Percentiles rank a stretch among this genome's conserved stretches.
Evolutionary conservation across 2,888 invertebrate species (phyloP).

Genomic region (Agriotes lineatus): DNA sequence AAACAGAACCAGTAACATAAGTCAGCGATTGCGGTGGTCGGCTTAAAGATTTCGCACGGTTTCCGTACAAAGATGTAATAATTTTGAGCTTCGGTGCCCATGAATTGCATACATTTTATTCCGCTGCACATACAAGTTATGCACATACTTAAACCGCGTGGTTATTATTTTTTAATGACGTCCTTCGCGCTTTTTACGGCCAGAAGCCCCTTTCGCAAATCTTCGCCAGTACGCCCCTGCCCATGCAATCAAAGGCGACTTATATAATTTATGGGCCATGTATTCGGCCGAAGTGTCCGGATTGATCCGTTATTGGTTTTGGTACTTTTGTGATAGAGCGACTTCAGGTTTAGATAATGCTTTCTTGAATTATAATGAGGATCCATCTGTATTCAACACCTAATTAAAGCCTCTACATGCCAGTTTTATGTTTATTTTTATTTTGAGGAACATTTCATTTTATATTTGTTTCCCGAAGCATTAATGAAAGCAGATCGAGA

Average conservation of each 20-base stretch:
- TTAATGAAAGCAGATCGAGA: slow-evolving; percentile 39
- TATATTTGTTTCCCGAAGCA: slow-evolving; percentile 38
- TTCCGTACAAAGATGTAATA: slow-evolving; percentile 51
- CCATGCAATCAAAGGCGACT: slow-evolving; percentile 36
- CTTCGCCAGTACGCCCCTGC: slow-evolving; percentile 29
- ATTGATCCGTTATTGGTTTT: slow-evolving; percentile 46
- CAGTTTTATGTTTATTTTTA: slow-evolving; percentile 45
- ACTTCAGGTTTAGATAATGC: slow-evolving; percentile 48
- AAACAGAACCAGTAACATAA: slow-evolving; percentile 53
- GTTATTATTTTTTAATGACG: neutral
- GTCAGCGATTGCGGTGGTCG: slow-evolving; percentile 42
- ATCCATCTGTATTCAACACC: slow-evolving; percentile 48
- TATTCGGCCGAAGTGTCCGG: slow-evolving; percentile 43
- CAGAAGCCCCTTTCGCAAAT: too few relatives aligned
- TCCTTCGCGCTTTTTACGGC: slow-evolving; percentile 16
- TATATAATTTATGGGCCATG: slow-evolving; percentile 47
- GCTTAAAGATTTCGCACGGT: slow-evolving; percentile 49
- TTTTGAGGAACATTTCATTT: slow-evolving; percentile 37
- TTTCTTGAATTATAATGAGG: slow-evolving; percentile 48
- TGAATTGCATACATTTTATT: slow-evolving; percentile 47
- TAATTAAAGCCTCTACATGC: slow-evolving; percentile 48
- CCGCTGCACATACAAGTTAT: slow-evolving; percentile 43
- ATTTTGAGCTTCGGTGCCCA: slow-evolving; percentile 49
- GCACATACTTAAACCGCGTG: slow-evolving; percentile 36
- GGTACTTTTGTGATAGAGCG: slow-evolving; percentile 46